Evolutionary conservation across 2,888 invertebrate genomes (phyloP).

Genomic region (Trisateles emortualis): DNA sequence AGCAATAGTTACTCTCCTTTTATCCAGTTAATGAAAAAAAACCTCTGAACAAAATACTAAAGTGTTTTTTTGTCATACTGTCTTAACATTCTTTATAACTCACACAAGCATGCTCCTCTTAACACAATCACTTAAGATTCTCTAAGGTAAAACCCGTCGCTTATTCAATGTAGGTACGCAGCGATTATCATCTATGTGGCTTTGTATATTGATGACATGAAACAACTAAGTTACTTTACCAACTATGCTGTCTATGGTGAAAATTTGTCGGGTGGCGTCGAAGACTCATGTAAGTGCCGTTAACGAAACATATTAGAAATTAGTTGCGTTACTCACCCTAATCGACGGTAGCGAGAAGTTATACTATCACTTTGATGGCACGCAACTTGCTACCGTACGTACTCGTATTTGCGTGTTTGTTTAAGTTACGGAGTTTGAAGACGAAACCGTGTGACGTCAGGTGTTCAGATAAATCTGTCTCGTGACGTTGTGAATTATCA

Average conservation of each 20-base stretch:
- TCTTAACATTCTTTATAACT: not conserved
- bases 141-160: slow-evolving; percentile 2
- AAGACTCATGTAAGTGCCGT: slow-evolving; percentile 76
- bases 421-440: slow-evolving; percentile 43
- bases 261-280: slow-evolving; percentile 65
- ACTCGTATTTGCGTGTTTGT: slow-evolving; percentile 41
- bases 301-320: slow-evolving; percentile 83
- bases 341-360: slow-evolving; percentile 73
- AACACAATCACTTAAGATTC: slow-evolving; percentile 7
- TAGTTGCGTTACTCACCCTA: slow-evolving; percentile 76
- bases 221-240: slow-evolving; percentile 68
- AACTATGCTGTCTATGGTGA: slow-evolving; percentile 72
- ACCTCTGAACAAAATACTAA: too few species aligned
- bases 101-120: not conserved
- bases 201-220: slow-evolving; percentile 65
- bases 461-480: slow-evolving; percentile 14
- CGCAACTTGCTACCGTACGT: slow-evolving; percentile 42
- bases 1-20: too few species aligned
- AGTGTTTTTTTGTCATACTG: too few species aligned
- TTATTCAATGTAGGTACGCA: slow-evolving; percentile 7
- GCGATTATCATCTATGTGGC: slow-evolving; percentile 22
- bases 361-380: slow-evolving; percentile 71
- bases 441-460: slow-evolving; percentile 35
- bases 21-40: too few species aligned
- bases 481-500: slow-evolving; percentile 14